Evolutionary conservation across 2,113 vertebrate genomes (phyloP).

Genomic region (Triplophysa rosa): DNA sequence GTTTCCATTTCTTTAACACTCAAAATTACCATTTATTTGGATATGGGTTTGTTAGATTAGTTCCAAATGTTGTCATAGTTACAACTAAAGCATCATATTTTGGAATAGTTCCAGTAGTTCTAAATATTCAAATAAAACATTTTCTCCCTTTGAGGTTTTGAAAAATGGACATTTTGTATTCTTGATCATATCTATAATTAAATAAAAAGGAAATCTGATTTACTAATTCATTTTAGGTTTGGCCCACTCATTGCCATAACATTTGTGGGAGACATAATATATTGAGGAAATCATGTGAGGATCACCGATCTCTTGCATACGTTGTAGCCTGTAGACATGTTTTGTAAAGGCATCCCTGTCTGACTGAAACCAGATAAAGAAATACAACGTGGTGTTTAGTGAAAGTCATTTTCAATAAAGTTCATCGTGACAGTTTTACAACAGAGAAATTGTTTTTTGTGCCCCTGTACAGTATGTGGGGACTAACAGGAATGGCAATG

Average conservation of each 20-base stretch:
- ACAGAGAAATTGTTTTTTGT: constrained; percentile 30
- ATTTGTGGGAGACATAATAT: not conserved
- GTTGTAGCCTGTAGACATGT: constrained; percentile 13
- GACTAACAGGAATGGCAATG: constrained; percentile 15
- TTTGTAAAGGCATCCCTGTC: constrained; percentile 21
- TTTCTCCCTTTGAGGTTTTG: not conserved
- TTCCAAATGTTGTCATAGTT: too few species aligned
- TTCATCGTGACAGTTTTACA: constrained; percentile 46
- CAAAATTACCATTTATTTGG: not conserved
- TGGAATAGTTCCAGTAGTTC: too few species aligned
- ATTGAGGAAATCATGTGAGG: not conserved
- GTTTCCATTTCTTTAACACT: not conserved
- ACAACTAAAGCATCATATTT: too few species aligned
- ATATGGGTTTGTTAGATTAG: too few species aligned
- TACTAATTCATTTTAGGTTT: not conserved
- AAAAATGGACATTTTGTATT: not conserved
- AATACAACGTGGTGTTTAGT: constrained; percentile 1
- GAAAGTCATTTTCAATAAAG: constrained; percentile 31
- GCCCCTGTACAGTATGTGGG: constrained; percentile 16
- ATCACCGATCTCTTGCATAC: not conserved
- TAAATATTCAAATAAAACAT: too few species aligned
- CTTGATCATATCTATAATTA: constrained; percentile 1
- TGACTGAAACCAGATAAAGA: constrained; percentile 8
- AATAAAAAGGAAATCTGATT: constrained; percentile 30
- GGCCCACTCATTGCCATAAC: not conserved